Evolutionary conservation across 2,113 vertebrate genomes (phyloP), one percentile per base, ranked within the genome.

Genomic region (Clinocottus analis): DNA sequence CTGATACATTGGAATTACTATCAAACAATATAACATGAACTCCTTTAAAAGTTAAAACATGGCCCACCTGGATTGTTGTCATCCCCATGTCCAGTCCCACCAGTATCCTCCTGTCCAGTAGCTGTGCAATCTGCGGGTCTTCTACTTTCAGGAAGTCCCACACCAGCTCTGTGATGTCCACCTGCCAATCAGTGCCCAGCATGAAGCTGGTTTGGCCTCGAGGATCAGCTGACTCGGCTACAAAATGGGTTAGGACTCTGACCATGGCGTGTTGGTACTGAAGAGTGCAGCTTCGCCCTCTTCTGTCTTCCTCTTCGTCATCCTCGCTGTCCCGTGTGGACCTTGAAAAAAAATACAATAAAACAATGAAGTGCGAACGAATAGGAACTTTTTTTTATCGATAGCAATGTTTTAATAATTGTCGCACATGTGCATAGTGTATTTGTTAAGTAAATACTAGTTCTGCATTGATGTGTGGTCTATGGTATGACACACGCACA

Each of bases 201-300:
- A 99, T 93, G 89, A 93, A 96, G 76, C 83, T 92, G n/a, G 94
- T 95, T 89, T 96, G 97, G 0, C 95, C 95, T 85, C 96, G 95
- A 0, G 95, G 93, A 17, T 95, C 94, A 0, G 95, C 84, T 0
- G 95, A 94, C 85, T 99, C 97, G 0, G 97, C 95, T n/a, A 98
- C 96, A 2, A 99, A 99, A 56, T 97, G 96, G 0, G 98, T 97
- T 41, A 99, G 96, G 58, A 99, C 96, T 1, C 97, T 92, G 77
- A 99, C 95, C 53, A 92, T 95, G 93, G 98, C 95, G 0, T 95
- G 96, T 90, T 99, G 98, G 93, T 98, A 99, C 93, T 98, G 97
- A 65, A 99, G 94, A 0, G 95, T 90, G 23, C 98, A 99, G 70
- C 96, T 95, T 37, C 96, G 91, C 67, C 97, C 97, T 35, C 95